These are phyloP conservation scores for Apocrypta bakeri DNA, from an alignment of 1,140 invertebrate species.

Conservation along the genomic window DNA sequence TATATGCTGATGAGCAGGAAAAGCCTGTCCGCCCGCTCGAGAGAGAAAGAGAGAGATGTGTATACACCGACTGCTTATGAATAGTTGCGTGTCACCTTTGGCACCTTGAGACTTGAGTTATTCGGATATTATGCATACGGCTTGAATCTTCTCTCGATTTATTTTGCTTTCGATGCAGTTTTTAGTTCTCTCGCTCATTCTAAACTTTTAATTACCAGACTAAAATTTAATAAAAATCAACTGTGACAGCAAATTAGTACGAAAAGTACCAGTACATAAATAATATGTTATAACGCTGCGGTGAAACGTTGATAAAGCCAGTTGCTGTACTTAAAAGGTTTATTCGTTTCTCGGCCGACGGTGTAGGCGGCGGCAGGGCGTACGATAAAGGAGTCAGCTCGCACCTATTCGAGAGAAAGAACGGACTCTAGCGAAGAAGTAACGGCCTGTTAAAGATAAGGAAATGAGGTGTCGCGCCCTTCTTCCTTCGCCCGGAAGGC, in stretches of 20 bases:
- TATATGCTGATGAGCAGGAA: slow-evolving; percentile 68
- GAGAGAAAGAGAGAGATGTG: not conserved
- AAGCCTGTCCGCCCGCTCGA: not conserved
- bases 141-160: not conserved
- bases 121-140: no score
- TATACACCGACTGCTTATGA: slow-evolving; percentile 41
- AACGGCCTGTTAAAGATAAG: slow-evolving; percentile 75
- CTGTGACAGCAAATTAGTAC: not conserved
- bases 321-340: not conserved
- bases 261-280: not conserved
- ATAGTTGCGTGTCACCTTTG: slow-evolving; percentile 40
- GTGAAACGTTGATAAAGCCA: slow-evolving; percentile 33
- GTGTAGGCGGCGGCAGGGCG: not conserved
- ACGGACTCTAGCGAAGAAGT: slow-evolving; percentile 53
- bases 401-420: not conserved
- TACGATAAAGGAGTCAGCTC: slow-evolving; percentile 55
- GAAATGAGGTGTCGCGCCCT: slow-evolving; percentile 74
- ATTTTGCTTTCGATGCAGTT: not conserved
- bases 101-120: no score
- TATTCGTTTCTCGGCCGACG: slow-evolving; percentile 7
- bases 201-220: not conserved
- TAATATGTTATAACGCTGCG: not conserved
- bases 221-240: no score
- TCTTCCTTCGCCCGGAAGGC: slow-evolving; percentile 52
- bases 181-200: not conserved